A percentile compares a stretch with the other conserved stretches of the same genome.
Conservation (phyloP, 92 coral and sea anemone genomes). For the Desmophyllum pertusum region DNA sequence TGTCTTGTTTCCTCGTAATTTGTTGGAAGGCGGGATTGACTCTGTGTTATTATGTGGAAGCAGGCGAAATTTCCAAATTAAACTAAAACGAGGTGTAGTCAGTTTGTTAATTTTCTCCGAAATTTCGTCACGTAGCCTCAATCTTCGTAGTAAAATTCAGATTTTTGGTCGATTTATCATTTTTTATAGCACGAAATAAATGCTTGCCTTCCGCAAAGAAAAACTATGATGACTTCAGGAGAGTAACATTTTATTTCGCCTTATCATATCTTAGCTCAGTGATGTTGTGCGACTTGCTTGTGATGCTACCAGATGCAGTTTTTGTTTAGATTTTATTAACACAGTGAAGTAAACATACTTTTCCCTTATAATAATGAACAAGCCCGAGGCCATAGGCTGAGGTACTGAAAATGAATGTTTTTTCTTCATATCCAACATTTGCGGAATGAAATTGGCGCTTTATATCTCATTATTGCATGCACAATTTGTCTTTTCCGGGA, state of each 20-base stretch:
- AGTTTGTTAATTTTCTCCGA: not conserved
- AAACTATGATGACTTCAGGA: not conserved
- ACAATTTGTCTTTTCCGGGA: not conserved
- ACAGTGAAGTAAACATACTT: not conserved
- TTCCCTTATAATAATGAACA: not conserved
- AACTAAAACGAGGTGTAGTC: not conserved
- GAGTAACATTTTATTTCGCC: not conserved
- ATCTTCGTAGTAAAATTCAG: not conserved
- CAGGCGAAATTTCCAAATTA: not conserved
- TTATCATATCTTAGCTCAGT: no score
- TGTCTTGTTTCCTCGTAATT: slow-evolving; percentile 1
- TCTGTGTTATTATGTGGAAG: not conserved
- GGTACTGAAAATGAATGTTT: not conserved
- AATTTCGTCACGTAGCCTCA: not conserved
- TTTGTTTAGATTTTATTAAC: not conserved
- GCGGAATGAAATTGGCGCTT: not conserved
- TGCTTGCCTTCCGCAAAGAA: not conserved
- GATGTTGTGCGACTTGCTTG: not conserved
- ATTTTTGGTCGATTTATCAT: not conserved
- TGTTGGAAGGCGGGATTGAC: not conserved
- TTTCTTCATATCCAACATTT: not conserved
- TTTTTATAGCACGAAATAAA: not conserved
- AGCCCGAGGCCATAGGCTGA: no score
- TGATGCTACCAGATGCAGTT: slow-evolving; percentile 3
- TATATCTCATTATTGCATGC: not conserved